phyloP scores from a whole-genome alignment of 2,888 invertebrate species.

The Caenorhabditis sp. region DNA sequence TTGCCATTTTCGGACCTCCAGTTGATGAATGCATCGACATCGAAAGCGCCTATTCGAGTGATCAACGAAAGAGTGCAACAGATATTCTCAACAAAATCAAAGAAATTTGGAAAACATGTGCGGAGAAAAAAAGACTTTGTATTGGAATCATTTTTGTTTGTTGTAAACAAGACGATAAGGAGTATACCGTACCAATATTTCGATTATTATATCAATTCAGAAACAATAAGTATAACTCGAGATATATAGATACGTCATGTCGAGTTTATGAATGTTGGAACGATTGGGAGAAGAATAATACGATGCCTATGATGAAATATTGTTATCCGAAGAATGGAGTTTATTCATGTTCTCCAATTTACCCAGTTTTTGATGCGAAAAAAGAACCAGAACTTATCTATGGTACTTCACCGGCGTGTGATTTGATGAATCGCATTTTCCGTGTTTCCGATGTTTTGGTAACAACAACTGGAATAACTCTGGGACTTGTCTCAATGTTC shows the following conservation, averaged over 20 bases:
- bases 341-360: constrained; percentile 1
- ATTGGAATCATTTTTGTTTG: constrained; percentile 5
- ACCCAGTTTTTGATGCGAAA: constrained; percentile 1
- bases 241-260: not conserved
- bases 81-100: not conserved
- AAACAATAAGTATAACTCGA: not conserved
- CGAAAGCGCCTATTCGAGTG: not conserved
- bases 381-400: not conserved
- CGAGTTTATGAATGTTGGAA: not conserved
- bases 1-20: constrained; percentile 2
- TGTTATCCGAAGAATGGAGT: not conserved
- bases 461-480: not conserved
- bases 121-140: not conserved
- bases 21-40: not conserved
- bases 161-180: constrained; percentile 2
- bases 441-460: not conserved
- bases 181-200: not conserved
- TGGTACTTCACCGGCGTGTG: constrained; percentile 8
- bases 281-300: constrained; percentile 9
- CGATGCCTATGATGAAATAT: constrained; percentile 7
- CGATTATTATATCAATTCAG: not conserved
- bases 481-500: not conserved
- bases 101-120: not conserved
- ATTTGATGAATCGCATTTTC: not conserved
- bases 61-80: not conserved